Percentiles rank a stretch among this genome's conserved stretches.
phyloP scores from a whole-genome alignment of 2,113 vertebrate genomes.

The Pipa parva region DNA sequence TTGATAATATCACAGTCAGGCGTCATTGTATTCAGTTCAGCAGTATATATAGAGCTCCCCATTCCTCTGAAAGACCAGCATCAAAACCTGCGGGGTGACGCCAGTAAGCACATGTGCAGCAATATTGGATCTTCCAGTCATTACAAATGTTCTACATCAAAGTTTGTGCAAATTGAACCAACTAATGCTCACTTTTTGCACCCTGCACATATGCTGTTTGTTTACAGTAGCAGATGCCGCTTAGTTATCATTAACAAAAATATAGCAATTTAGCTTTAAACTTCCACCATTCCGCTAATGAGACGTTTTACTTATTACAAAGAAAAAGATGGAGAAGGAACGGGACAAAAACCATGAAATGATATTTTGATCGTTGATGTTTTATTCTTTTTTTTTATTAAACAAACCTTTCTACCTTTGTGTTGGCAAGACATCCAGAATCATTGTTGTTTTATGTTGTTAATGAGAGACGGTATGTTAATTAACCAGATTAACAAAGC shows the following conservation, averaged over 20 bases:
- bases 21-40: too few species aligned
- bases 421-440: conserved; percentile 48
- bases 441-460: conserved; percentile 62
- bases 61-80: not conserved
- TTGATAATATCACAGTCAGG: too few species aligned
- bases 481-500: conserved; percentile 72
- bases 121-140: not conserved
- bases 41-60: not conserved
- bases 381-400: not conserved
- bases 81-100: not conserved
- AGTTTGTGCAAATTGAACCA: not conserved
- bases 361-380: conserved; percentile 1
- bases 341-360: rapidly evolving
- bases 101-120: too few species aligned
- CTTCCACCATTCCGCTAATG: not conserved
- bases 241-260: conserved; percentile 2
- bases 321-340: not conserved
- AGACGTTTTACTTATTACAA: not conserved
- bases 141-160: not conserved
- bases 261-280: conserved; percentile 1
- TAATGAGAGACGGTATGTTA: conserved; percentile 67
- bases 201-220: conserved; percentile 8
- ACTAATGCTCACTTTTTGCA: not conserved
- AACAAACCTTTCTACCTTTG: conserved; percentile 45
- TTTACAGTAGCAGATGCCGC: conserved; percentile 6